Evolutionary conservation across 2,888 invertebrate genomes (phyloP), one percentile per base, ranked within the genome.

Genomic region (Andrena marginata): DNA sequence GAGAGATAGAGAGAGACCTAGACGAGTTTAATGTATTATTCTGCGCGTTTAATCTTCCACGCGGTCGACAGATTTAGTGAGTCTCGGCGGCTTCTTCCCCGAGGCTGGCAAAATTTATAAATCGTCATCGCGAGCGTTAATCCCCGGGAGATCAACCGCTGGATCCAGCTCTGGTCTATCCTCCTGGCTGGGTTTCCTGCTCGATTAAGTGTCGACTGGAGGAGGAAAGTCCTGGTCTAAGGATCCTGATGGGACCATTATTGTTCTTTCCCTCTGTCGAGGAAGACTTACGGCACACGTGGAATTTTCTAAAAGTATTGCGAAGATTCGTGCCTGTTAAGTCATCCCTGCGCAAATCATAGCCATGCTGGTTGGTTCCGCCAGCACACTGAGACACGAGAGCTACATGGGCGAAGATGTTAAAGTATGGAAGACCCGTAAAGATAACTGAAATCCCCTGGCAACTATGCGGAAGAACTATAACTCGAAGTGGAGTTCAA

Each of bases 11-110:
- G 2, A 56, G 56, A 56, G 10, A 26, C 42, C 59, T 29, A 56
- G 10, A 48, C 16, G 49, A 35, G 48, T 77, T 75, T 42, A 77
- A 77, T 67, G 67, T 42, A 60, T 77, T 75, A 75, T 77, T 60
- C 76, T 49, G 35, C 35, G 23, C 67, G 65, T 75, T 75, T 67
- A 56, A 75, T 75, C 75, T 51, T 29, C 26, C 48, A 20, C 31
- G n/a, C n/a, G 10, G 20, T 64, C 20, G 29, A 67, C 56, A 48
- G 74, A 68, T 74, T 35, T 49, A 35, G 8, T 7, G 16, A 35
- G 42, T 31, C 33, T 42, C 60, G 4, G 13, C 10, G 29, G 49
- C n/a, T 54, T 60, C 13, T 8, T n/a, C 29, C 4, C 31, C 2
- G 26, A 16, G 62, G n/a, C 13, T 20, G 8, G n/a, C 20, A 2